Base-by-base conservation (phyloP, 2,113 vertebrate species). In the Bombycilla garrulus region DNA sequence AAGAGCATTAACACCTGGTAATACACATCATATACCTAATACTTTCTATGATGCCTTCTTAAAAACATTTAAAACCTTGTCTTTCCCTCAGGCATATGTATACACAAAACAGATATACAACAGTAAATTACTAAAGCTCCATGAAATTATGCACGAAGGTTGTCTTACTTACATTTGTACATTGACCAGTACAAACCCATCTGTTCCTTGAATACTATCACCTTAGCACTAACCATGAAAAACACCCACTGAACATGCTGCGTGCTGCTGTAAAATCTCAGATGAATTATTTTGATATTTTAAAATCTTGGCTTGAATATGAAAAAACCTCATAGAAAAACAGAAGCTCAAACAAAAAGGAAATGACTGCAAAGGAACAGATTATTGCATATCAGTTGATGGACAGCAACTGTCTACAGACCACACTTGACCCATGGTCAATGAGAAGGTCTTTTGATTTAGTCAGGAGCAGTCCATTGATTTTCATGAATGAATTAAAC, bases 401-500 rank as follows among this genome's bases (percentile, higher is more conserved):
- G 61, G 92, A 81, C 76, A 88, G 64, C 72, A 83, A 70, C 50
- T 66, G 67, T 45, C 69, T 85, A 21, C 54, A 45, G 72, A 72
- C 60, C 62, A 76, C 54, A 86, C 42, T 94, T 90, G 81, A 90
- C 40, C 56, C 51, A 33, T 0, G 1, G 86, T 78, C 88, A 90
- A 6, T 58, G 67, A 90, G 74, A 93, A 93, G 47, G 35, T 50
- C 82, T 88, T 95, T 56, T 81, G 67, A 95, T 88, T 83, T 74
- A 77, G 72, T 51, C 60, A 85, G 35, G 38, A 86, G 70, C 7
- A 76, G 36, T 20, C 21, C 90, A 92, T 92, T 0, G 11, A 92
- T 95, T 88, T 94, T 67, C 64, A 60, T 73, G 71, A 93, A 86
- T 78, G 67, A 93, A 88, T 74, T 66, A 93, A 86, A 58, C 24